Conservation (phyloP, 2,888 invertebrate species). For the Margaritifera margaritifera region DNA sequence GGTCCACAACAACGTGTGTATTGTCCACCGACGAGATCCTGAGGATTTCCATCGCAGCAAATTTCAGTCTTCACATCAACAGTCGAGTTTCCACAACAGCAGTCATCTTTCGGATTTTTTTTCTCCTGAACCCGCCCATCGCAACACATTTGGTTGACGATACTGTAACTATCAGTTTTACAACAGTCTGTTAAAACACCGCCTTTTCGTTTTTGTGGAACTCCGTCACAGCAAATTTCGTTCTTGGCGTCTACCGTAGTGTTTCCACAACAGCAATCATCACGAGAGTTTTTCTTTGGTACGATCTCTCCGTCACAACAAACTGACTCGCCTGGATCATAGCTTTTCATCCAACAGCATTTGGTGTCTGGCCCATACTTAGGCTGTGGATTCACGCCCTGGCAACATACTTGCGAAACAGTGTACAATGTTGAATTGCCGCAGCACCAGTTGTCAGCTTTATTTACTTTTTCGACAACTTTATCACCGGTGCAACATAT, state of each 20-base stretch:
- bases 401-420: too few relatives aligned
- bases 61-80: constrained; percentile 23
- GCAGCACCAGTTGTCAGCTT: too few relatives aligned
- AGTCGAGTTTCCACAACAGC: constrained; percentile 30
- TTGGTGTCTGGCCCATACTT: constrained; percentile 11
- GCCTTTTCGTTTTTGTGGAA: constrained; percentile 17
- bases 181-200: constrained; percentile 22
- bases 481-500: too few relatives aligned
- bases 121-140: constrained; percentile 25
- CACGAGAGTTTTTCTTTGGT: constrained; percentile 10
- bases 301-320: constrained; percentile 18
- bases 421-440: too few relatives aligned
- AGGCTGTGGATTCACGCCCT: too few relatives aligned
- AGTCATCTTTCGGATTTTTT: constrained; percentile 23
- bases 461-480: too few relatives aligned
- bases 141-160: constrained; percentile 21
- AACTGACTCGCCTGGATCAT: constrained; percentile 6
- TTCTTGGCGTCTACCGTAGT: constrained; percentile 5
- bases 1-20: constrained; percentile 25
- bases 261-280: constrained; percentile 24
- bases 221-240: constrained; percentile 24
- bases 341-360: constrained; percentile 28
- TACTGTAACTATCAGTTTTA: constrained; percentile 20
- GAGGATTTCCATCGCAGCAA: constrained; percentile 28
- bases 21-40: constrained; percentile 15